Conservation (phyloP, 2,888 invertebrate species). For the Folsomia candida region DNA sequence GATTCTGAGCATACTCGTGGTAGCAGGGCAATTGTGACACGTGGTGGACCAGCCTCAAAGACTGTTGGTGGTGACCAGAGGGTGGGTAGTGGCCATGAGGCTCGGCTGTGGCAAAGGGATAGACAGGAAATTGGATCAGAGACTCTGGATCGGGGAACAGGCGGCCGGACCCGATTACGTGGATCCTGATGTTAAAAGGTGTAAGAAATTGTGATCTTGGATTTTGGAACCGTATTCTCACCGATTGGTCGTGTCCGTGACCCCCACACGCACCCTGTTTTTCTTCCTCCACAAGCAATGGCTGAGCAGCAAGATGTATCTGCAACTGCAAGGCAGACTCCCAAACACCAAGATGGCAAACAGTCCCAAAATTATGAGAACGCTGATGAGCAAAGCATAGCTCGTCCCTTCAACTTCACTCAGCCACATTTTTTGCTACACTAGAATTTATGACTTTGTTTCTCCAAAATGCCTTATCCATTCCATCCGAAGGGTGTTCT, state of each 20-base stretch:
- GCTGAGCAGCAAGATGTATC: constrained; percentile 6
- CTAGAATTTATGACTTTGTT: no score
- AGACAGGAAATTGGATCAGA: neutral
- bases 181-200: neutral
- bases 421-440: neutral
- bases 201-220: neutral
- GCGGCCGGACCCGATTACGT: constrained; percentile 3
- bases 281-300: constrained; percentile 7
- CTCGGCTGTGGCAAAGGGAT: neutral
- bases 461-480: no score
- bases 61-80: neutral
- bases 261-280: constrained; percentile 14
- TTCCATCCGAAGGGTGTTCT: no score
- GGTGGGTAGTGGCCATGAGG: neutral
- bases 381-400: constrained; percentile 10
- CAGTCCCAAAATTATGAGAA: constrained; percentile 6
- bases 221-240: no score
- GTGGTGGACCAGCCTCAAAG: neutral
- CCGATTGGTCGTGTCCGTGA: no score
- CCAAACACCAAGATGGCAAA: constrained; percentile 18
- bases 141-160: neutral
- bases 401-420: constrained; percentile 10
- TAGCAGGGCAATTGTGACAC: neutral
- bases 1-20: neutral
- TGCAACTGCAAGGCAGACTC: constrained; percentile 19